Conservation (phyloP, 2,888 invertebrate species). For the Tryphoninae sp. region DNA sequence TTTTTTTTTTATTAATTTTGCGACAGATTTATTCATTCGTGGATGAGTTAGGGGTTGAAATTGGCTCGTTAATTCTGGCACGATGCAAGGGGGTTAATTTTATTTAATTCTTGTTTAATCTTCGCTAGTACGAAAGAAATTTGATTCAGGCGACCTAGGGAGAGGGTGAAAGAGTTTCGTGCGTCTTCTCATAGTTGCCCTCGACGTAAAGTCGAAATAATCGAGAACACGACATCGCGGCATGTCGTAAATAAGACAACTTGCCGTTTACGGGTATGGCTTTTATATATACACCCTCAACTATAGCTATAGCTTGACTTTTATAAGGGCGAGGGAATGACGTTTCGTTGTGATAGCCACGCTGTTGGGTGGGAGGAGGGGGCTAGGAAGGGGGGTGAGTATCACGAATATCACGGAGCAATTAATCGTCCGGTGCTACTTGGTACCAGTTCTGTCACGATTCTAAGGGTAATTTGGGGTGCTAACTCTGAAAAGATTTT, state of each 20-base stretch:
- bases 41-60: too few species aligned
- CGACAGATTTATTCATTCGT: too few species aligned
- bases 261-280: slow-evolving; percentile 42
- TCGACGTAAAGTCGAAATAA: slow-evolving; percentile 50
- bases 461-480: neutral
- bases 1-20: too few species aligned
- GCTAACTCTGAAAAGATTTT: neutral
- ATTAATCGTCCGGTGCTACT: slow-evolving; percentile 71
- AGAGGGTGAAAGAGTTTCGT: slow-evolving; percentile 8
- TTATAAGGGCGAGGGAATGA: slow-evolving; percentile 40
- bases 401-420: slow-evolving; percentile 63
- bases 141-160: slow-evolving; percentile 4
- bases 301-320: neutral
- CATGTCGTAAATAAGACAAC: slow-evolving; percentile 69
- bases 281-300: slow-evolving; percentile 11
- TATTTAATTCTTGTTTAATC: slow-evolving; percentile 12
- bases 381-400: neutral
- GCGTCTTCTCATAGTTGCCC: slow-evolving; percentile 64
- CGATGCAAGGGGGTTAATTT: too few species aligned
- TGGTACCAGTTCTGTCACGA: slow-evolving; percentile 65
- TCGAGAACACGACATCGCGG: slow-evolving; percentile 67
- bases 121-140: slow-evolving; percentile 20
- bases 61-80: too few species aligned
- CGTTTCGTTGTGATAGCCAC: slow-evolving; percentile 37
- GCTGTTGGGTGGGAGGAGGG: neutral